Evolutionary conservation across 1,140 invertebrate species (phyloP).

Genomic region (Ericerus pela): DNA sequence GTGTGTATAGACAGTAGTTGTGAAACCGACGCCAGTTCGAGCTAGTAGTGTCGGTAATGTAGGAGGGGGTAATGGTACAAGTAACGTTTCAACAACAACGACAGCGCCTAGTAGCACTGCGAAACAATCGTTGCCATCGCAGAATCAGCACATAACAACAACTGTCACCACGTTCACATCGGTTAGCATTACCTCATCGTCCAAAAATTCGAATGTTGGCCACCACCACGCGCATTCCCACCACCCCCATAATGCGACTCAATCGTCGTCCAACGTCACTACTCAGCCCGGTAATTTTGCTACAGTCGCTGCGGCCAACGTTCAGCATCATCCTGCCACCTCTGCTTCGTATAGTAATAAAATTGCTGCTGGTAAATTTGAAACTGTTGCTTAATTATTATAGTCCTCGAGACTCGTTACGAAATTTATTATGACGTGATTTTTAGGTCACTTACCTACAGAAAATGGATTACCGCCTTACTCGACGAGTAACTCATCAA

Average conservation of each 20-base stretch:
- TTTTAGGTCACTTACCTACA: neutral
- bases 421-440: neutral
- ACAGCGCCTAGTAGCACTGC: neutral
- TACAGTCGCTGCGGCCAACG: constrained; percentile 39
- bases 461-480: constrained; percentile 2
- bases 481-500: neutral
- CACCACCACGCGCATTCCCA: constrained; percentile 9
- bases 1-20: neutral
- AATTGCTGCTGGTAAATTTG: neutral
- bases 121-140: neutral
- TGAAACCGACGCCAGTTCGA: constrained; percentile 54
- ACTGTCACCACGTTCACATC: constrained; percentile 37
- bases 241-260: constrained; percentile 11
- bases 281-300: constrained; percentile 40
- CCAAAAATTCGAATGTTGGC: constrained; percentile 1
- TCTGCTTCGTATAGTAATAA: constrained; percentile 3
- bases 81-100: neutral
- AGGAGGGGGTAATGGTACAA: neutral
- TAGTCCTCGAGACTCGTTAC: neutral
- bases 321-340: constrained; percentile 19
- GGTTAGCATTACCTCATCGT: constrained; percentile 5
- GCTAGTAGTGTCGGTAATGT: constrained; percentile 40
- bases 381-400: neutral
- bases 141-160: constrained; percentile 17
- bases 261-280: constrained; percentile 12